Conservation (phyloP, 2,113 vertebrate genomes). For the Prietella phreatophila region DNA sequence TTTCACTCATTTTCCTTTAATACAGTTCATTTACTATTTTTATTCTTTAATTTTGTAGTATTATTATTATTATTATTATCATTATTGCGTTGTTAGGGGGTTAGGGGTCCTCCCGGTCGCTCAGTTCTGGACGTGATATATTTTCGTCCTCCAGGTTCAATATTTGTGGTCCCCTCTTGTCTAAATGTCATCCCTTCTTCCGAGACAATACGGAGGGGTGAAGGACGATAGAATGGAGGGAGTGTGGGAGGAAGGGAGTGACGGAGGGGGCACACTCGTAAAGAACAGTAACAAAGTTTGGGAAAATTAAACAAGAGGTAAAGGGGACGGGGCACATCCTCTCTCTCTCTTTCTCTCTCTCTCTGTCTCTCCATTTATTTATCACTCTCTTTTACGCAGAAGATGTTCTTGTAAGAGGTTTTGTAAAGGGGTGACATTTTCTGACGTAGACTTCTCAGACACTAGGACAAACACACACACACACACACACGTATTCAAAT, state of each 20-base stretch:
- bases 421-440: conserved; percentile 49
- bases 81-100: background rate
- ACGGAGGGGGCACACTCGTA: conserved; percentile 65
- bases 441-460: conserved; percentile 38
- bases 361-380: conserved; percentile 34
- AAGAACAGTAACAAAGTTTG: conserved; percentile 80
- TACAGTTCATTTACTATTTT: background rate
- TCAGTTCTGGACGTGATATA: conserved; percentile 71
- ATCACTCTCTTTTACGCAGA: conserved; percentile 43
- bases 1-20: background rate
- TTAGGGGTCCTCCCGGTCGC: conserved; percentile 28
- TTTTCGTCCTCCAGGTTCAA: conserved; percentile 74
- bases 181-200: conserved; percentile 82
- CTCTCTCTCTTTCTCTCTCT: conserved; percentile 7
- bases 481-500: conserved; percentile 18
- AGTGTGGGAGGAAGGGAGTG: conserved; percentile 48
- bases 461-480: conserved; percentile 42
- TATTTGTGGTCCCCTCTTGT: conserved; percentile 81
- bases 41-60: background rate
- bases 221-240: conserved; percentile 63
- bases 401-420: conserved; percentile 33
- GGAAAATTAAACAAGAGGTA: conserved; percentile 82
- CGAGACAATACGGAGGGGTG: conserved; percentile 73
- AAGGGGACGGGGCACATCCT: conserved; percentile 59
- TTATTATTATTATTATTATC: background rate